phyloP scores from a whole-genome alignment of 2,888 invertebrate genomes.

The Blastobasis lacticolella region DNA sequence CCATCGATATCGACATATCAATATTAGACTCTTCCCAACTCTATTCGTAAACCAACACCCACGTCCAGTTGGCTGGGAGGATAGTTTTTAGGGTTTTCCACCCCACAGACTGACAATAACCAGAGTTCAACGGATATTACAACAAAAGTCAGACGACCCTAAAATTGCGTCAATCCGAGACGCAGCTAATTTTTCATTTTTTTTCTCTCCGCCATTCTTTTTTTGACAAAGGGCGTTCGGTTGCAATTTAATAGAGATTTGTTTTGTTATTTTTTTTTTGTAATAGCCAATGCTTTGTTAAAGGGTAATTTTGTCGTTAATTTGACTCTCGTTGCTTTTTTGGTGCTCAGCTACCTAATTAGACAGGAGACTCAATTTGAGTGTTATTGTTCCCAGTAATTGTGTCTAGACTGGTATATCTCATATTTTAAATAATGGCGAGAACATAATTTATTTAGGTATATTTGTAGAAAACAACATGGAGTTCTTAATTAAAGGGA shows the following conservation, averaged over 20 bases:
- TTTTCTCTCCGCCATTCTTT: constrained; percentile 27
- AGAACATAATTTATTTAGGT: too few relatives aligned
- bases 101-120: constrained; percentile 38
- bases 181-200: constrained; percentile 30
- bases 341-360: too few relatives aligned
- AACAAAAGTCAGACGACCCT: constrained; percentile 58
- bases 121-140: constrained; percentile 34
- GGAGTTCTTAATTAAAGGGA: too few relatives aligned
- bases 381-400: too few relatives aligned
- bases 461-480: too few relatives aligned
- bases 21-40: constrained; percentile 13
- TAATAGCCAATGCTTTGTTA: constrained; percentile 6
- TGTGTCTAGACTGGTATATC: too few relatives aligned
- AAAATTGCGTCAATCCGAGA: constrained; percentile 47
- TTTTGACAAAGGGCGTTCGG: constrained; percentile 40
- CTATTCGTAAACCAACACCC: constrained; percentile 23
- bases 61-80: constrained; percentile 34
- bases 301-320: constrained; percentile 39
- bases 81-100: constrained; percentile 45
- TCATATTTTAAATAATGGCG: too few relatives aligned
- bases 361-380: too few relatives aligned
- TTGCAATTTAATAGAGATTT: constrained; percentile 58
- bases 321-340: constrained; percentile 21
- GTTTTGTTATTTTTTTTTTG: constrained; percentile 21
- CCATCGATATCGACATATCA: constrained; percentile 13